Evolutionary conservation across 2,888 invertebrate species (phyloP).

Genomic region (Hyppa rectilinea): DNA sequence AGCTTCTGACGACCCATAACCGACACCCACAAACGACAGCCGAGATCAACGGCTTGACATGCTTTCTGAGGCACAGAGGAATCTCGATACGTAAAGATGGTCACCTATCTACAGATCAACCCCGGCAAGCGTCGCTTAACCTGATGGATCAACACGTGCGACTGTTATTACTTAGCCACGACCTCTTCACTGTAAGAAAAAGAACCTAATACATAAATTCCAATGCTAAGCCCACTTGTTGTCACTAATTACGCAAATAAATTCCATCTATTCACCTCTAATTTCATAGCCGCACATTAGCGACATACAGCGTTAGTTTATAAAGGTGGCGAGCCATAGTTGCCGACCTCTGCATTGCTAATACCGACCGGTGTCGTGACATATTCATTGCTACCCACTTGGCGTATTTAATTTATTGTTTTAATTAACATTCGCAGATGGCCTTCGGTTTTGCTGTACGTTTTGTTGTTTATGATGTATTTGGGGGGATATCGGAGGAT

Average conservation of each 20-base stretch:
- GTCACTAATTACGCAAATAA: slow-evolving; percentile 55
- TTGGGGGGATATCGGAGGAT: slow-evolving; percentile 68
- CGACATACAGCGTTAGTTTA: slow-evolving; percentile 83
- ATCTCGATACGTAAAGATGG: no score
- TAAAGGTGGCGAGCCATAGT: slow-evolving; percentile 80
- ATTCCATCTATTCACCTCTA: slow-evolving; percentile 59
- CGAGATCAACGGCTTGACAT: no score
- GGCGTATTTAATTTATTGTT: slow-evolving; percentile 83
- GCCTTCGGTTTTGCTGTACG: slow-evolving; percentile 78
- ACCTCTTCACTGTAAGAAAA: no score
- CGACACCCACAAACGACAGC: no score
- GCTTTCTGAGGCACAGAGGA: no score
- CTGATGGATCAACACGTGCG: no score
- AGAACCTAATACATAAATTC: slow-evolving; percentile 37
- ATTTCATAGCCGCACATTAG: slow-evolving; percentile 75
- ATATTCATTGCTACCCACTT: slow-evolving; percentile 83
- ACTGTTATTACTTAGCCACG: no score
- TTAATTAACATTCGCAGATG: slow-evolving; percentile 82
- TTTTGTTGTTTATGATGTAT: slow-evolving; percentile 78
- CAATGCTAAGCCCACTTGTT: slow-evolving; percentile 39
- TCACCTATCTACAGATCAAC: no score
- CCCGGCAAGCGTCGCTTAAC: no score
- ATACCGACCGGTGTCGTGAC: slow-evolving; percentile 81
- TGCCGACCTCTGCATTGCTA: slow-evolving; percentile 81
- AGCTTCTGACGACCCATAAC: no score